Evolutionary conservation across 2,797 vertebrate genomes (phyloP), one percentile per base, ranked within the genome.

Genomic region (Chelon labrosus): DNA sequence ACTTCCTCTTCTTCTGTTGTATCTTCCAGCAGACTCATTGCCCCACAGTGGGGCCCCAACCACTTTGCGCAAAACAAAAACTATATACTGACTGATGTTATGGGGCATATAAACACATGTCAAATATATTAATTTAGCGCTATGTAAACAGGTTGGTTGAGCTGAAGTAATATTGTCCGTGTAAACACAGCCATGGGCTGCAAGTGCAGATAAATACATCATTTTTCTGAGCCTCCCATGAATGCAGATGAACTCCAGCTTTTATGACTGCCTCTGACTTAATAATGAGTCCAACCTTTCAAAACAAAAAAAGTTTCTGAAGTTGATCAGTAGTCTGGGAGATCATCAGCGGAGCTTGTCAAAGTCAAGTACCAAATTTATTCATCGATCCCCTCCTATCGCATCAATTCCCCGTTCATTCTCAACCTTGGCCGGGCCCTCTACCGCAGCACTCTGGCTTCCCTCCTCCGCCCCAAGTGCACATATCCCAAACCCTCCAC

Each of bases 401-500:
- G 75, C 65, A 25, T 41, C 46, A 13, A 61, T 42, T 82, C 69
- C 70, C 77, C 25, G 52, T 51, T 73, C 61, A 46, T 79, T 46
- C 65, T 83, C 79, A 83, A 84, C 87, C 85, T 88, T 89, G 85
- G 82, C 82, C 55, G 10, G 17, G 67, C 47, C 66, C 68, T 77
- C 64, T 65, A 56, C 69, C 61, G 65, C 53, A 6, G 52, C 74
- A 37, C 63, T 62, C 54, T 49, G 39, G 31, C 69, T 69, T 55
- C 54, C 54, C 65, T 58, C 59, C 35, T 0, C 37, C 16, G 7
- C 58, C 73, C 73, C 44, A 56, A 79, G 62, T 66, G 73, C 84
- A 78, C 75, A 82, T 70, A 83, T 77, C 84, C 72, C 77, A 46
- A 65, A 25, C 80, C 73, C 84, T 78, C 64, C 70, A 51, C 79